phyloP scores from a whole-genome alignment of 2,888 invertebrate genomes.

The Drosophila testacea region DNA sequence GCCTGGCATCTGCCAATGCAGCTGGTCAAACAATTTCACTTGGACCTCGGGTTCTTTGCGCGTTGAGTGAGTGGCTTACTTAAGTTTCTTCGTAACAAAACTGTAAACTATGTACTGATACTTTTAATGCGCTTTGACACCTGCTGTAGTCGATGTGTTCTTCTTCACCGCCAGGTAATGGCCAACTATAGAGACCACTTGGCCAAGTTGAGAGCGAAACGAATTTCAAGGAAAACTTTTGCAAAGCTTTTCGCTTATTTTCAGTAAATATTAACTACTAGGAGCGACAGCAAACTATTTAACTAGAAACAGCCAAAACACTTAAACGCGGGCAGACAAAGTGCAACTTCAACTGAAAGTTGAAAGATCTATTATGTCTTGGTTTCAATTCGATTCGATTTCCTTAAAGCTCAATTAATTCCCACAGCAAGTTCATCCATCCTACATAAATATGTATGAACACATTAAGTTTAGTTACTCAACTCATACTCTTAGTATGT shows the following conservation, averaged over 20 bases:
- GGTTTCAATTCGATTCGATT: not conserved
- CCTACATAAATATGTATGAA: not conserved
- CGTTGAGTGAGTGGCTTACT: constrained; percentile 14
- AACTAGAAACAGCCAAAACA: constrained; percentile 25
- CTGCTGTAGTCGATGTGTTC: constrained; percentile 39
- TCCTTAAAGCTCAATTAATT: not conserved
- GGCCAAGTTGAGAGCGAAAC: constrained; percentile 34
- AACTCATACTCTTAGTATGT: not conserved
- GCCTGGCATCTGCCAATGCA: not conserved
- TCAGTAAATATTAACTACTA: constrained; percentile 37
- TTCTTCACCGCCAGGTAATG: not conserved
- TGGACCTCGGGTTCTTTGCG: constrained; percentile 1
- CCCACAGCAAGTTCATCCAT: not conserved
- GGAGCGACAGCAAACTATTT: constrained; percentile 11
- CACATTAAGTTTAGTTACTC: constrained; percentile 14
- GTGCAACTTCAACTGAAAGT: not conserved
- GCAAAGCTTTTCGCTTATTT: constrained; percentile 20
- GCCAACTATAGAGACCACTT: constrained; percentile 14
- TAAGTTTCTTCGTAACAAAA: constrained; percentile 20
- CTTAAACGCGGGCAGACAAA: not conserved
- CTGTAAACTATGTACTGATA: constrained; percentile 30
- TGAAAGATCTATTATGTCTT: not conserved
- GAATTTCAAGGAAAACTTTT: constrained; percentile 31
- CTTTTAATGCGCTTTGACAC: constrained; percentile 61
- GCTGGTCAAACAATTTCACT: constrained; percentile 16